Base-by-base conservation (phyloP, 2,888 invertebrate species). In the Calephelis perditalis region DNA sequence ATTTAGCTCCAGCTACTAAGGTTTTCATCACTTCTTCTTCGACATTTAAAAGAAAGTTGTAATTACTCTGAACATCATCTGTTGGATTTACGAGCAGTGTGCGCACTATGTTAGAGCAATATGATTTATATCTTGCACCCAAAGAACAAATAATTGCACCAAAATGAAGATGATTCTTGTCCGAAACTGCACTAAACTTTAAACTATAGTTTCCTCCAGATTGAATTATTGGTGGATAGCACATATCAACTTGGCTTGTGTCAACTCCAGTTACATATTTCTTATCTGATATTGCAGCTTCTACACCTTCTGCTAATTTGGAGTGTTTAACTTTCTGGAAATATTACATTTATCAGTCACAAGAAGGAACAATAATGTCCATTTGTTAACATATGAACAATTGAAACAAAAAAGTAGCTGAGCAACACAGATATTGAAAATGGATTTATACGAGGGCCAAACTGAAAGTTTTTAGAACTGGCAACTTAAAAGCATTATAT, bases 211-310 rank as follows among this genome's bases (percentile, higher is more conserved):
- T 95, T n/a, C 99, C 99, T 8, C 99, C 99, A 45, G 99, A 99
- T 82, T 99, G 99, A 74, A 99, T 97, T 63, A 99, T 99, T 0
- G 99, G 97, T 0, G 99, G 98, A 81, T 99, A 99, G 78, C 99
- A 99, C 94, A 98, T 97, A 76, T 99, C 99, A 5, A 99, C 93
- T 80, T 98, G 96, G 37, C 94, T 93, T 4, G 95, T 93, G 84
- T 98, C 98, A 0, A 98, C 95, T 2, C 96, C 96, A 9, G 95
- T 94, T 2, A 99, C 97, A 83, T 98, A 98, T 86, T 99, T 99
- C 77, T 98, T 98, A 79, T 98, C 98, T n/a, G 94, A 94, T 73
- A 98, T 93, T 0, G 98, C 98, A 11, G 95, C 92, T 81, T 99
- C 99, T 1, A 99, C 97, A 9, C 98, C 98, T 84, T 98, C 98